Conservation (phyloP, 2,888 invertebrate genomes). For the Athetis lepigone region DNA sequence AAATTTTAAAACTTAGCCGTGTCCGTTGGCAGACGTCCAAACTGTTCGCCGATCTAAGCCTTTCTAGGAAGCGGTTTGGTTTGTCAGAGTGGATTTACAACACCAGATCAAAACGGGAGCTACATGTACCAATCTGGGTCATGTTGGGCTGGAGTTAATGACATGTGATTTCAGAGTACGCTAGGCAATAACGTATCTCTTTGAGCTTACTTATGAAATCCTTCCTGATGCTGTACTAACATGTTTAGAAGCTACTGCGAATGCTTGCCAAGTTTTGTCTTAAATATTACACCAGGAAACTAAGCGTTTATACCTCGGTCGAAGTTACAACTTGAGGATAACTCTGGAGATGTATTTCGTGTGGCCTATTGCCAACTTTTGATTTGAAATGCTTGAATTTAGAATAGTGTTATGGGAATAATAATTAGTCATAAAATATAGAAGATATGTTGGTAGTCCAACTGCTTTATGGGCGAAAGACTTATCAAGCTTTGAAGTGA, state of each 20-base stretch:
- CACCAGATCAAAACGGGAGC: slow-evolving; percentile 48
- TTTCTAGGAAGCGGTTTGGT: slow-evolving; percentile 44
- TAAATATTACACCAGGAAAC: slow-evolving; percentile 52
- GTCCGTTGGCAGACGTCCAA: slow-evolving; percentile 58
- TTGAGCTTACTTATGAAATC: slow-evolving; percentile 27
- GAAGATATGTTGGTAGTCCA: neutral
- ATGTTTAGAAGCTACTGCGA: slow-evolving; percentile 18
- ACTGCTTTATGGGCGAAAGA: too few species aligned
- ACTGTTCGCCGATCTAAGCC: slow-evolving; percentile 36
- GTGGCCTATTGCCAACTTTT: slow-evolving; percentile 43
- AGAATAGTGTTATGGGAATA: slow-evolving; percentile 2
- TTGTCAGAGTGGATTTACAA: slow-evolving; percentile 50
- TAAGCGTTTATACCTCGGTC: slow-evolving; percentile 31
- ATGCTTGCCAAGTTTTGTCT: slow-evolving; percentile 49
- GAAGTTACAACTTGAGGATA: slow-evolving; percentile 24
- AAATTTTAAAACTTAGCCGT: slow-evolving; percentile 51
- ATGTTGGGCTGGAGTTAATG: slow-evolving; percentile 42
- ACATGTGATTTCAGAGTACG: slow-evolving; percentile 30
- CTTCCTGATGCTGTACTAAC: slow-evolving; percentile 42
- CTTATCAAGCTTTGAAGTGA: neutral
- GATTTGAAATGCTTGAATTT: slow-evolving; percentile 22
- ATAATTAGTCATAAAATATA: neutral
- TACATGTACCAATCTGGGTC: slow-evolving; percentile 54
- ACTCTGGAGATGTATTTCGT: slow-evolving; percentile 26
- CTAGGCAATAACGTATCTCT: slow-evolving; percentile 21